Evolutionary conservation across 1,140 invertebrate genomes (phyloP).

Genomic region (Dinothrombium tinctorium): DNA sequence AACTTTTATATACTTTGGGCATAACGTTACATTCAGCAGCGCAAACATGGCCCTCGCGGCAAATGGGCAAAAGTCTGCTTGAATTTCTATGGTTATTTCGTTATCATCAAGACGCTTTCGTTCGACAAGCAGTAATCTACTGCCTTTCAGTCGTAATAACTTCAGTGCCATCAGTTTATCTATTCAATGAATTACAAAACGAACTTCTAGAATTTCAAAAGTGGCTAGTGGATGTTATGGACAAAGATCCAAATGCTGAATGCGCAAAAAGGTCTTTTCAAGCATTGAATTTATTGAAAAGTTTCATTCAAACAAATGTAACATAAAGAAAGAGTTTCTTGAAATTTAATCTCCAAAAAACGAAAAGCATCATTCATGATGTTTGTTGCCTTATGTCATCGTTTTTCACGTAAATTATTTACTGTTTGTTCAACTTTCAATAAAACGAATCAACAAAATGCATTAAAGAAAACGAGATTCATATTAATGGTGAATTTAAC

Average conservation of each 20-base stretch:
- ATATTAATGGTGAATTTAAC: no score
- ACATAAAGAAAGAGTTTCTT: no score
- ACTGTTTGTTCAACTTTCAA: no score
- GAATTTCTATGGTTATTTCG: conserved; percentile 9
- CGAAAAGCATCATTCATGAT: no score
- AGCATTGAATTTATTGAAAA: not conserved
- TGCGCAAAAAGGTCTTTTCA: not conserved
- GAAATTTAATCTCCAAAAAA: no score
- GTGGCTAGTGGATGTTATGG: conserved; percentile 11
- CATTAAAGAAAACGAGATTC: no score
- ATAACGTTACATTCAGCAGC: conserved; percentile 39
- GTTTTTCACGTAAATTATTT: no score
- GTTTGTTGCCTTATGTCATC: no score
- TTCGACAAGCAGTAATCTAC: conserved; percentile 12
- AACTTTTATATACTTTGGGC: conserved; percentile 45
- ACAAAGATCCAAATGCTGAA: not conserved
- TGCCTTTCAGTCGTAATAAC: conserved; percentile 6
- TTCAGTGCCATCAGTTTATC: conserved; percentile 8
- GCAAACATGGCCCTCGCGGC: conserved; percentile 6
- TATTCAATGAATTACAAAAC: conserved; percentile 4
- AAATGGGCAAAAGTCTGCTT: conserved; percentile 11
- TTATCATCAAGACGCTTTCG: conserved; percentile 6
- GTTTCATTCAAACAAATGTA: no score
- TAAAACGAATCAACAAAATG: no score
- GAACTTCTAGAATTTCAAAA: conserved; percentile 9